Conservation (phyloP, 92 coral and sea anemone genomes). For the Zoanthus gigantus region DNA sequence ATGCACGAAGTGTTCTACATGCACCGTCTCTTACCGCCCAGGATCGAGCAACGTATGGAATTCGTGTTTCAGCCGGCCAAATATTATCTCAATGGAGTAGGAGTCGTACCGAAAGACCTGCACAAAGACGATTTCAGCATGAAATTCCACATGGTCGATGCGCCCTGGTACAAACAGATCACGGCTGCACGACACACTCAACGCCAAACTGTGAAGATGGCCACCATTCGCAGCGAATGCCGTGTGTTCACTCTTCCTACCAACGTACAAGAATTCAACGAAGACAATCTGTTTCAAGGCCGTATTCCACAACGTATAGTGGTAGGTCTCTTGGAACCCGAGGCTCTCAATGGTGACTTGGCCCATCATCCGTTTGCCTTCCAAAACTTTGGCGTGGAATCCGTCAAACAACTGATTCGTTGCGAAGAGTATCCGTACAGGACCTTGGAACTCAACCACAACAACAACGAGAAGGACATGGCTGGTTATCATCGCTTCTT, state of each 20-base stretch:
- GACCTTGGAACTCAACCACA: conserved; percentile 21
- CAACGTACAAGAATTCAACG: neutral
- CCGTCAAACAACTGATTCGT: conserved; percentile 35
- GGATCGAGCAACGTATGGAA: neutral
- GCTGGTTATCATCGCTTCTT: conserved; percentile 41
- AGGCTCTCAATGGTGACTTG: neutral
- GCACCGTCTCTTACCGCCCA: conserved; percentile 27
- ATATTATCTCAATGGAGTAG: conserved; percentile 13
- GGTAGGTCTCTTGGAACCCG: neutral
- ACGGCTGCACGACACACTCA: neutral
- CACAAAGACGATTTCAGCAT: conserved; percentile 12
- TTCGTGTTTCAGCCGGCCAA: neutral
- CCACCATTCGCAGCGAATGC: conserved; percentile 28
- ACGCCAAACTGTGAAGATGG: neutral
- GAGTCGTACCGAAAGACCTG: neutral
- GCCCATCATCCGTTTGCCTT: neutral
- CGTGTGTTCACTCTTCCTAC: conserved; percentile 5
- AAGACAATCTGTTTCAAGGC: conserved; percentile 18
- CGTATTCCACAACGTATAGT: conserved; percentile 22
- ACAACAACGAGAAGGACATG: conserved; percentile 22
- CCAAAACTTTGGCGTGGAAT: neutral
- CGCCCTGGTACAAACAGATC: conserved; percentile 1
- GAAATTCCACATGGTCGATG: neutral
- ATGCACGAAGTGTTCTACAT: neutral
- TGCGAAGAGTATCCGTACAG: conserved; percentile 57